Base-by-base conservation (phyloP, 2,113 vertebrate genomes). In the Silurus meridionalis region DNA sequence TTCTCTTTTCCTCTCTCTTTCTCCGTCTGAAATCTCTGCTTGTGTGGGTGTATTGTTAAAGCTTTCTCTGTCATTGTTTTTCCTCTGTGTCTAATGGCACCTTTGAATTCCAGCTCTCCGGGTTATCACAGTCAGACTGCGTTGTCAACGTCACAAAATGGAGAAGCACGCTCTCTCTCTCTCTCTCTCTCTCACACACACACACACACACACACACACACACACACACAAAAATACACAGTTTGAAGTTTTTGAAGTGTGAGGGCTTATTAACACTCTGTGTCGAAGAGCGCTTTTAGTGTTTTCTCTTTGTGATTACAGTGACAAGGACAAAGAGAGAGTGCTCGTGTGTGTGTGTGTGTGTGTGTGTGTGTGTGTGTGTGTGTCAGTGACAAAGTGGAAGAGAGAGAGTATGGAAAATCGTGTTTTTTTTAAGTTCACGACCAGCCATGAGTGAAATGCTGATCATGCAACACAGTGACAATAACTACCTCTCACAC, bases 371-470 rank as follows among this genome's bases (percentile, higher is more conserved):
- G 71, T 52, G 74, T 79, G 28, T 87, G 52, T 4, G 61, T 1
- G 11, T 15, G 23, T 15, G 74, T 15, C 11, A 77, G 72, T 53
- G 23, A 74, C 1, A 50, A 9, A 77, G 48, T 19, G 14, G 50
- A 4, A 74, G 13, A 71, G 25, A 71, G 28, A 60, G 58, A 60
- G 58, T 14, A 14, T 3, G 8, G 28, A 2, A 61, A 0, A 21
- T 0, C 6, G 23, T n/a, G 63, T 37, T 57, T 21, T n/a, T 67
- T 21, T 48, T 82, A 85, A 63, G 48, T 78, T 78, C 72, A 85
- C 79, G 83, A 90, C 91, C 91, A 89, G 84, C 78, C 89, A 89
- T 81, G 87, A 91, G 91, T 91, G 64, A 91, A 92, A 86, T 90
- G 88, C 89, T 89, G 91, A 91, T 92, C 84, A 80, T 82, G 86